These are phyloP conservation scores for Epinotia demarniana DNA, from an alignment of 2,888 invertebrate genomes.

Conservation along the genomic window DNA sequence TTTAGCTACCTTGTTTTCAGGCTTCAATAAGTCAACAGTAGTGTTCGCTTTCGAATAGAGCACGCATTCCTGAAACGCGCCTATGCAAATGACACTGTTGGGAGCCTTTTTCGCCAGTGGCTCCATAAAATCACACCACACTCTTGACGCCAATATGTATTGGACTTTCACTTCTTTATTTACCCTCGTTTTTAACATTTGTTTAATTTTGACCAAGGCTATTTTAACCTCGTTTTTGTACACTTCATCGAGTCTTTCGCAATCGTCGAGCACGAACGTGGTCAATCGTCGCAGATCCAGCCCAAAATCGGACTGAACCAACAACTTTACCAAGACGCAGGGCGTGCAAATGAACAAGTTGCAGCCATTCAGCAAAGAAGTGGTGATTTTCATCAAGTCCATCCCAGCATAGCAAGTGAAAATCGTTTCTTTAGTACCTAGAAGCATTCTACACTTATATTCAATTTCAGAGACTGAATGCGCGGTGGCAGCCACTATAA, in stretches of 20 bases:
- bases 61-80: conserved; percentile 90
- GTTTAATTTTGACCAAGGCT: conserved; percentile 72
- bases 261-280: conserved; percentile 89
- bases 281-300: conserved; percentile 86
- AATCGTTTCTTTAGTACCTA: conserved; percentile 65
- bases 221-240: conserved; percentile 78
- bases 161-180: conserved; percentile 82
- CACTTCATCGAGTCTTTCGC: conserved; percentile 85
- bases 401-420: conserved; percentile 77
- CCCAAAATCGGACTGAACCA: conserved; percentile 65
- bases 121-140: conserved; percentile 87
- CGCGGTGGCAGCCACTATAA: conserved; percentile 88
- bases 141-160: conserved; percentile 84
- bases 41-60: conserved; percentile 86
- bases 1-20: conserved; percentile 71
- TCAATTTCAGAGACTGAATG: conserved; percentile 81
- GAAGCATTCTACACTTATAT: conserved; percentile 69
- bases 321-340: conserved; percentile 79
- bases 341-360: conserved; percentile 90
- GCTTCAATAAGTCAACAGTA: conserved; percentile 66
- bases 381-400: conserved; percentile 64
- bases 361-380: conserved; percentile 86
- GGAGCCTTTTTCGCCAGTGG: conserved; percentile 82
- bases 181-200: conserved; percentile 71
- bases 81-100: conserved; percentile 87